Conservation (phyloP, 2,888 invertebrate genomes). For the Melitaea athalia region DNA sequence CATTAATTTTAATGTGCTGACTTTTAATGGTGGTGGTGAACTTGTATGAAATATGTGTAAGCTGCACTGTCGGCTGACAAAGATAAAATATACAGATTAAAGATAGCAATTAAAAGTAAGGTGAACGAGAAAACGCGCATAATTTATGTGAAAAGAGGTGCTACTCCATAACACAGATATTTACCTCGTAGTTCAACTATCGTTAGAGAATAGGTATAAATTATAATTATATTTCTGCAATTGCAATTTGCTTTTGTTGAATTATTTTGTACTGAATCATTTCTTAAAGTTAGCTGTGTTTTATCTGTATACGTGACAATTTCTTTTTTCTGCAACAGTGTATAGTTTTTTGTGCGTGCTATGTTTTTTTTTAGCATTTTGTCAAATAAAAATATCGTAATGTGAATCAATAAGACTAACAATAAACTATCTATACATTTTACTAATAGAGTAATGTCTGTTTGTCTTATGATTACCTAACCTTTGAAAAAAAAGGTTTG, state of each 20-base stretch:
- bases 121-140: slow-evolving; percentile 3
- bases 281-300: too few species aligned
- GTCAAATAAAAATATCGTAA: too few species aligned
- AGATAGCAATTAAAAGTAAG: slow-evolving; percentile 7
- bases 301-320: too few species aligned
- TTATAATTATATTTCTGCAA: neutral
- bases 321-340: too few species aligned
- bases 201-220: neutral
- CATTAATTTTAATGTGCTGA: neutral
- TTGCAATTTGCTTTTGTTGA: neutral
- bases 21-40: neutral
- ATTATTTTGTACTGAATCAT: neutral
- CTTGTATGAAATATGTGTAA: neutral
- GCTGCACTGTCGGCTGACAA: neutral
- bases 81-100: slow-evolving; percentile 1
- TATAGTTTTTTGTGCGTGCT: too few species aligned
- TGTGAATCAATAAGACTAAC: too few species aligned
- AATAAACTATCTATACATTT: too few species aligned
- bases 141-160: neutral
- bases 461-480: too few species aligned
- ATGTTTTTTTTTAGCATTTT: too few species aligned
- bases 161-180: neutral
- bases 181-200: neutral
- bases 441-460: too few species aligned
- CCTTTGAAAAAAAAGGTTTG: too few species aligned